Percentiles rank a stretch among this genome's conserved stretches.
Conservation (phyloP, 2,888 invertebrate genomes). For the Orchesellides sinensis region DNA sequence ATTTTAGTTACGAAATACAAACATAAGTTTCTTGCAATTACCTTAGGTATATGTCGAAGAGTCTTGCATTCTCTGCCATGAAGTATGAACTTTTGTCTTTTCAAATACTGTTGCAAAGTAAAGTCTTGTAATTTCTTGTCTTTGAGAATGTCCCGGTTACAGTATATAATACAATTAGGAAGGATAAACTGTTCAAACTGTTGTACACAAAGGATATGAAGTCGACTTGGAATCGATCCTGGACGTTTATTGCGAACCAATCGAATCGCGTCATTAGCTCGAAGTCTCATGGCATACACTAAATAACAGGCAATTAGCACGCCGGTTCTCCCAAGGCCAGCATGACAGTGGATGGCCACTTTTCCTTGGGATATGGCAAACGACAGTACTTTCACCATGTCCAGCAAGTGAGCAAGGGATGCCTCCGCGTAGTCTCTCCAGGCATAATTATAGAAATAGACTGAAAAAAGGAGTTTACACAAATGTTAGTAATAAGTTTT, state of each 20-base stretch:
- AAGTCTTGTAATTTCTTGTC: constrained; percentile 80
- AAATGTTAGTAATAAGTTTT: background rate
- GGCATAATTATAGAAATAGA: constrained; percentile 93
- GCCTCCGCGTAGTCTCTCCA: constrained; percentile 92
- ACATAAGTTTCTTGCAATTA: no score
- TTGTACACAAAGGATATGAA: constrained; percentile 88
- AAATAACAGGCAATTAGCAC: constrained; percentile 92
- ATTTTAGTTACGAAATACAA: no score
- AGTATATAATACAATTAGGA: constrained; percentile 86
- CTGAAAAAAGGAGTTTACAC: constrained; percentile 78
- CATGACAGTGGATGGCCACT: constrained; percentile 93
- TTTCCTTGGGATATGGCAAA: constrained; percentile 86
- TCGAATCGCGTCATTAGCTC: constrained; percentile 88
- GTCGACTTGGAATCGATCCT: constrained; percentile 88
- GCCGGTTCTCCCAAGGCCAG: constrained; percentile 90
- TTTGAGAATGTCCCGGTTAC: constrained; percentile 79
- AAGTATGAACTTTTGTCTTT: constrained; percentile 84
- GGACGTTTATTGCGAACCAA: constrained; percentile 87
- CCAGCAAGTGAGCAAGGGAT: constrained; percentile 85
- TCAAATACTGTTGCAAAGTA: constrained; percentile 84
- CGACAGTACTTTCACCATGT: constrained; percentile 93
- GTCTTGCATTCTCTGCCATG: constrained; percentile 88
- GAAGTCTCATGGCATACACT: constrained; percentile 86
- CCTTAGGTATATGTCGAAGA: constrained; percentile 88
- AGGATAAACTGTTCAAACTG: constrained; percentile 89